A percentile compares a stretch with the other conserved stretches of the same genome.
phyloP scores from a whole-genome alignment of 2,797 vertebrate genomes.

The Micromesistius poutassou region DNA sequence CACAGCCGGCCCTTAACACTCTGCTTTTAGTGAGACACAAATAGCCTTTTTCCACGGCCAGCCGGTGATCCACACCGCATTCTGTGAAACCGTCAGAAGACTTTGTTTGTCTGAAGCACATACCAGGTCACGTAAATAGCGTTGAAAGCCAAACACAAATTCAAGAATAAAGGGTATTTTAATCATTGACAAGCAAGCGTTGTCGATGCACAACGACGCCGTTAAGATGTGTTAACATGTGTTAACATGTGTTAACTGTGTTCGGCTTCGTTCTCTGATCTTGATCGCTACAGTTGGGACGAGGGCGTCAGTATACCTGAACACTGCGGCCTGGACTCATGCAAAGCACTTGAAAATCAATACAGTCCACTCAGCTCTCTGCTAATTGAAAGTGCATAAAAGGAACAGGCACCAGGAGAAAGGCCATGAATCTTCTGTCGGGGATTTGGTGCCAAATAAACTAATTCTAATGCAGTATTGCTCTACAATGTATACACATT shows the following conservation, averaged over 20 bases:
- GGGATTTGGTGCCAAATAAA: constrained; percentile 43
- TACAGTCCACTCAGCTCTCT: constrained; percentile 61
- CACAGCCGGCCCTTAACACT: constrained; percentile 72
- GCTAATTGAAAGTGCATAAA: constrained; percentile 61
- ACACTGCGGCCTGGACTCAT: not conserved
- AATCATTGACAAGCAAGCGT: not conserved
- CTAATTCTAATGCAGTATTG: constrained; percentile 37
- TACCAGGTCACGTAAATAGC: constrained; percentile 61
- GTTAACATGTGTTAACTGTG: not conserved
- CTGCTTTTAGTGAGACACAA: constrained; percentile 78
- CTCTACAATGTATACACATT: constrained; percentile 16
- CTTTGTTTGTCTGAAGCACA: constrained; percentile 51
- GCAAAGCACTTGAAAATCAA: constrained; percentile 58
- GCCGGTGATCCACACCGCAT: constrained; percentile 66
- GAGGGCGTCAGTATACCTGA: not conserved
- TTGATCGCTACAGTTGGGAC: not conserved
- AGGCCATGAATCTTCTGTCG: constrained; percentile 34
- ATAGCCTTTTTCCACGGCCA: constrained; percentile 81
- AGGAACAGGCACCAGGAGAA: constrained; percentile 30
- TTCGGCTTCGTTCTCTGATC: not conserved
- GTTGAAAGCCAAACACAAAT: constrained; percentile 46
- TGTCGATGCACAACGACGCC: not conserved
- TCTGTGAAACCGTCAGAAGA: constrained; percentile 69
- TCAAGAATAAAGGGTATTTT: not conserved
- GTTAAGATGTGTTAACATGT: not conserved